Evolutionary conservation across 1,140 invertebrate genomes (phyloP).

Genomic region (Drosophila seguyi): DNA sequence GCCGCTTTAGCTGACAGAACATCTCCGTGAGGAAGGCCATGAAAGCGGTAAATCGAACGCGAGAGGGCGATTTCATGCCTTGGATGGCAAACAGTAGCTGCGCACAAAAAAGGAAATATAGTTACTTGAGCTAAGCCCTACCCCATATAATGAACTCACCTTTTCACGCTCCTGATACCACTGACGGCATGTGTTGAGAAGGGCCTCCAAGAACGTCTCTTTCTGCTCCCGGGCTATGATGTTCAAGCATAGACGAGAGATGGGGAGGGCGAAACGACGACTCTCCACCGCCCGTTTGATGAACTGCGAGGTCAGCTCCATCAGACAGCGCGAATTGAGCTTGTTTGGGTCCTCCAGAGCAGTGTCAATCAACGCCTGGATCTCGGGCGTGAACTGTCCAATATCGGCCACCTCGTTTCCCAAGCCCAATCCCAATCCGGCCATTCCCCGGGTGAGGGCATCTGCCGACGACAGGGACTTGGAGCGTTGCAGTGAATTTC

Average conservation of each 20-base stretch:
- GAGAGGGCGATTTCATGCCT: conserved; percentile 84
- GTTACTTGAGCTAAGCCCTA: neutral
- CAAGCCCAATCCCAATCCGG: conserved; percentile 86
- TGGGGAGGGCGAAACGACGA: conserved; percentile 91
- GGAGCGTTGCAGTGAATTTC: conserved; percentile 88
- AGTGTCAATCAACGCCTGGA: conserved; percentile 90
- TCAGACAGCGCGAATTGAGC: conserved; percentile 90
- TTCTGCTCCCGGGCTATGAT: conserved; percentile 94
- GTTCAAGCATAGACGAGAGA: conserved; percentile 92
- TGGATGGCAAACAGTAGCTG: conserved; percentile 82
- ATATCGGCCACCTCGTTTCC: conserved; percentile 90
- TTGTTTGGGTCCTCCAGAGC: conserved; percentile 93
- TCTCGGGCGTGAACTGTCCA: conserved; percentile 89
- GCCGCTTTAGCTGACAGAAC: conserved; percentile 93
- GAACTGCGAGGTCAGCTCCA: conserved; percentile 93
- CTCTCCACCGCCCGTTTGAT: conserved; percentile 92
- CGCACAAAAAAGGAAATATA: neutral
- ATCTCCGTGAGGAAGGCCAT: conserved; percentile 95
- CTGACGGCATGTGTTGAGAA: conserved; percentile 95
- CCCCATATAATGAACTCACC: conserved; percentile 52
- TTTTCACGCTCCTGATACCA: conserved; percentile 94
- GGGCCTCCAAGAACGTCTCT: conserved; percentile 94
- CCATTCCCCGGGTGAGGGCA: conserved; percentile 88
- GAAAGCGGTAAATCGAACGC: conserved; percentile 91
- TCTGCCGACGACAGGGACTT: conserved; percentile 92